These are phyloP conservation scores for Aporophyla nigra DNA, from an alignment of 2,888 invertebrate genomes.

Conservation along the genomic window DNA sequence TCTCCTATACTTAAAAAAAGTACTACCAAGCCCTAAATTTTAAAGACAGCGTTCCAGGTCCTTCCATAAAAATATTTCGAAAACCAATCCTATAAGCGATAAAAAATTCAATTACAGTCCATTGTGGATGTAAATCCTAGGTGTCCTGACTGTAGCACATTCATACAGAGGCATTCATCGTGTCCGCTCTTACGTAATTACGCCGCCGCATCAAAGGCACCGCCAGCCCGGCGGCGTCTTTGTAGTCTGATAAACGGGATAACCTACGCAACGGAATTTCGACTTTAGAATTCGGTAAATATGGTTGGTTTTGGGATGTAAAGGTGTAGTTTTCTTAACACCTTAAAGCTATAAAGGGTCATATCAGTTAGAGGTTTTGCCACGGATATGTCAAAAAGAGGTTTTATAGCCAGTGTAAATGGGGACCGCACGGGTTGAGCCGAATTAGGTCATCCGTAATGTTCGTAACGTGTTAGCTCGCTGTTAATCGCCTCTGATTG, in stretches of 20 bases:
- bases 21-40: background rate
- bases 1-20: background rate
- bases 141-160: conserved; percentile 73
- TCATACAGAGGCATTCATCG: conserved; percentile 71
- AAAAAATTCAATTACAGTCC: conserved; percentile 68
- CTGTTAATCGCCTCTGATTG: conserved; percentile 66
- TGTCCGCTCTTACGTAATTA: conserved; percentile 87
- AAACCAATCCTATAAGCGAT: conserved; percentile 52
- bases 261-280: conserved; percentile 49
- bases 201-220: conserved; percentile 86
- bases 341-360: conserved; percentile 88
- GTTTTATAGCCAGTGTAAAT: conserved; percentile 89
- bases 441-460: conserved; percentile 85
- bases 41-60: background rate
- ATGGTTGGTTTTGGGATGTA: conserved; percentile 65
- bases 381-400: conserved; percentile 91
- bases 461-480: conserved; percentile 69
- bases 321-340: conserved; percentile 83
- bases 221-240: conserved; percentile 87
- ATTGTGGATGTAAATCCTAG: conserved; percentile 77
- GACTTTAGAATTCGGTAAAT: conserved; percentile 4
- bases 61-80: conserved; percentile 42
- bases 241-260: conserved; percentile 88
- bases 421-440: conserved; percentile 85
- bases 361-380: conserved; percentile 91